These are phyloP conservation scores for Piezodorus guildinii DNA, from an alignment of 1,140 invertebrate species.

Conservation along the genomic window DNA sequence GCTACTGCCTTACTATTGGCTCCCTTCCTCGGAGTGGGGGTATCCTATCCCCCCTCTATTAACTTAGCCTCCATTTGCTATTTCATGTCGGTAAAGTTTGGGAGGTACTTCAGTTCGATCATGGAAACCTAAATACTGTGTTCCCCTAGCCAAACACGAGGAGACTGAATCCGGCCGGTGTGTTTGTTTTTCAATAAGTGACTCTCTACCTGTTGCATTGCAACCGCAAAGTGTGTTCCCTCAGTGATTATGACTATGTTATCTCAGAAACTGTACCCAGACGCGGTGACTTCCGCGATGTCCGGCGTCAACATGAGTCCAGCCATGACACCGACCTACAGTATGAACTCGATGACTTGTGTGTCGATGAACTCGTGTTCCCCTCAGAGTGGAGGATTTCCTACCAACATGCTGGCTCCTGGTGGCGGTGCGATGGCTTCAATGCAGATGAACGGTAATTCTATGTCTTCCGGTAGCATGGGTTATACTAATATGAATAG, in stretches of 20 bases:
- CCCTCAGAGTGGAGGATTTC: conserved; percentile 47
- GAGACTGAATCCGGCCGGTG: conserved; percentile 15
- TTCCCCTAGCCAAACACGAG: conserved; percentile 25
- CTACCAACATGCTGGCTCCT: conserved; percentile 46
- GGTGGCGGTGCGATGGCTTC: conserved; percentile 43
- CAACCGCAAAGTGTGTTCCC: conserved; percentile 6
- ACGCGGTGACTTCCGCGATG: conserved; percentile 37
- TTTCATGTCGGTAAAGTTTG: conserved; percentile 28
- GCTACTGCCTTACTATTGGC: conserved; percentile 9
- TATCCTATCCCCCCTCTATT: conserved; percentile 17
- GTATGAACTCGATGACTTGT: conserved; percentile 67
- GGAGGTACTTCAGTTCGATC: conserved; percentile 31
- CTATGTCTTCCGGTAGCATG: conserved; percentile 50
- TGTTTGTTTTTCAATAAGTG: conserved; percentile 29
- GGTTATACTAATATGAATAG: conserved; percentile 57
- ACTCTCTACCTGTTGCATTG: conserved; percentile 22
- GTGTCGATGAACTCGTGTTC: conserved; percentile 48
- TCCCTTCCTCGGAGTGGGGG: not conserved
- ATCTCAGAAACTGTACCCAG: conserved; percentile 41
- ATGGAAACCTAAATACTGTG: conserved; percentile 32
- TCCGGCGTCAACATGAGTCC: conserved; percentile 47
- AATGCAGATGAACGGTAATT: conserved; percentile 49
- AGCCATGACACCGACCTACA: conserved; percentile 56
- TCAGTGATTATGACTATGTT: conserved; percentile 30
- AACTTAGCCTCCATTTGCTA: conserved; percentile 23